Conservation (phyloP, 2,113 vertebrate species). For the Podarcis muralis region DNA sequence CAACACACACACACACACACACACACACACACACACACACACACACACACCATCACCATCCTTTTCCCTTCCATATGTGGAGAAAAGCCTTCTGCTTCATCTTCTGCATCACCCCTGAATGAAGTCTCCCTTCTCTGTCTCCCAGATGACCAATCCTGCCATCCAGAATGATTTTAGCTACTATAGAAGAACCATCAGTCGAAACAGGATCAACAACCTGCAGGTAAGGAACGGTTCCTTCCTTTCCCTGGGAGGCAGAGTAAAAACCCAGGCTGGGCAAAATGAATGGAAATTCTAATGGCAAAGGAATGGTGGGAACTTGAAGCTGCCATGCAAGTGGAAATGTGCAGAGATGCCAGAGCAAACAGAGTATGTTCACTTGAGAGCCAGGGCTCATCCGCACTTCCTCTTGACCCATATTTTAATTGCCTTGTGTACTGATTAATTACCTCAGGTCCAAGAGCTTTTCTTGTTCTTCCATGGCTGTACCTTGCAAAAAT, state of each 20-base stretch:
- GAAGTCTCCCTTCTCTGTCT: neutral
- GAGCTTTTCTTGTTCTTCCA: too few species aligned
- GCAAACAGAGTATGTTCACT: neutral
- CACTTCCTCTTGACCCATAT: too few species aligned
- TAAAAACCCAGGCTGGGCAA: too few species aligned
- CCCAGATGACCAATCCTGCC: slow-evolving; percentile 90
- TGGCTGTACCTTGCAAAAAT: too few species aligned
- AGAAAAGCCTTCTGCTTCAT: neutral
- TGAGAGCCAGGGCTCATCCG: neutral
- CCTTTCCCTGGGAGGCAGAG: rapidly evolving
- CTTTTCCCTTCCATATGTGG: too few species aligned
- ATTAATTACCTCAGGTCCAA: too few species aligned
- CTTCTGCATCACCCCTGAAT: neutral
- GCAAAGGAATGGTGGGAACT: neutral
- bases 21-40: too few species aligned
- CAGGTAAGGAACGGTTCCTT: slow-evolving; percentile 71
- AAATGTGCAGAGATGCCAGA: neutral
- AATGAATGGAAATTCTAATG: neutral
- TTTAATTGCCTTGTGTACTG: too few species aligned
- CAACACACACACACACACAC: too few species aligned
- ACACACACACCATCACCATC: too few species aligned
- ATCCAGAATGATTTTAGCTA: slow-evolving; percentile 95
- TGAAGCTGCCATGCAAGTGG: neutral
- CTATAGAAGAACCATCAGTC: slow-evolving; percentile 90
- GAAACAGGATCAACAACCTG: slow-evolving; percentile 89